phyloP scores from a whole-genome alignment of 2,113 vertebrate species.

The Myxocyprinus asiaticus region DNA sequence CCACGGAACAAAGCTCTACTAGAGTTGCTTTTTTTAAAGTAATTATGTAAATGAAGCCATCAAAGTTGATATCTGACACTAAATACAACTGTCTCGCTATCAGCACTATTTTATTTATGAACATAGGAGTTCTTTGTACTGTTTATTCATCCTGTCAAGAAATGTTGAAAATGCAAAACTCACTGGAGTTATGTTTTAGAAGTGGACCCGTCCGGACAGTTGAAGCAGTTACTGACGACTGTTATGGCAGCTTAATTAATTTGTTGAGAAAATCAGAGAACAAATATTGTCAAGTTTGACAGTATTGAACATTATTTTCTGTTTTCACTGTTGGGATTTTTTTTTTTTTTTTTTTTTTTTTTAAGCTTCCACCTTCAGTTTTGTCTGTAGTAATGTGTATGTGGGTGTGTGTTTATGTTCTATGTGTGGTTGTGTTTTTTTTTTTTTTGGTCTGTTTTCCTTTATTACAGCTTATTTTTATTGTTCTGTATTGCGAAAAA shows the following conservation, averaged over 20 bases:
- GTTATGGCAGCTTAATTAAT: slow-evolving; percentile 15
- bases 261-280: not conserved
- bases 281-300: not conserved
- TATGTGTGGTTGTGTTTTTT: slow-evolving; percentile 9
- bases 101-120: not conserved
- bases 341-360: not conserved
- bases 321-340: not conserved
- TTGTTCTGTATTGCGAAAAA: slow-evolving; percentile 29
- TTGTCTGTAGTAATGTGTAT: slow-evolving; percentile 12
- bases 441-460: slow-evolving; percentile 26
- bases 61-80: slow-evolving; percentile 10
- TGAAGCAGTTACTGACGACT: not conserved
- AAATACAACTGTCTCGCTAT: slow-evolving; percentile 1
- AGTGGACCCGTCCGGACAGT: not conserved
- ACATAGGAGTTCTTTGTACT: not conserved
- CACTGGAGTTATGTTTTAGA: not conserved
- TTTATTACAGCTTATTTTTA: slow-evolving; percentile 30
- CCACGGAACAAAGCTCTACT: not conserved
- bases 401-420: not conserved
- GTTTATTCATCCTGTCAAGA: not conserved
- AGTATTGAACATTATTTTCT: not conserved
- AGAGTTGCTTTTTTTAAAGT: not conserved
- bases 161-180: slow-evolving; percentile 2
- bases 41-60: not conserved
- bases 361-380: not conserved